Evolutionary conservation across 1,140 invertebrate species (phyloP).

Genomic region (Metopolophium dirhodum): DNA sequence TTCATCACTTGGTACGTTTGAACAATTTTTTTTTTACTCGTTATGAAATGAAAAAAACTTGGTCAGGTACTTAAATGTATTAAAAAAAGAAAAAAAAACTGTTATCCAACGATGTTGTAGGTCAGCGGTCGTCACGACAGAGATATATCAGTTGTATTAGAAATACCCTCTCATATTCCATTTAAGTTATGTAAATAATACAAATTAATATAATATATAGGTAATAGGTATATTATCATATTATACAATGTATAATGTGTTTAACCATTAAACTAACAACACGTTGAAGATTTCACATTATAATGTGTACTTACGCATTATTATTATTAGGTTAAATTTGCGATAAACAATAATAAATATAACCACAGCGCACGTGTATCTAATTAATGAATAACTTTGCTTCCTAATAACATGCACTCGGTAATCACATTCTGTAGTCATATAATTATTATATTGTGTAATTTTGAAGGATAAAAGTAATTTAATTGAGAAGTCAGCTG

Average conservation of each 20-base stretch:
- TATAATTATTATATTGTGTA: not conserved
- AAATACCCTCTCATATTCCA: too few relatives aligned
- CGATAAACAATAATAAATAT: not conserved
- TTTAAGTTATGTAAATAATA: too few relatives aligned
- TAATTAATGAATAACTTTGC: not conserved
- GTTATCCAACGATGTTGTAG: too few relatives aligned
- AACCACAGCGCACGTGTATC: not conserved
- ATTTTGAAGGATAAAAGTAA: not conserved
- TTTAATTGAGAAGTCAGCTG: not conserved
- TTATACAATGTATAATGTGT: not conserved
- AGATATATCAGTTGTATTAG: too few relatives aligned
- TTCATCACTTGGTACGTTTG: too few relatives aligned
- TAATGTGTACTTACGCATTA: not conserved
- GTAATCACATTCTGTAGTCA: not conserved
- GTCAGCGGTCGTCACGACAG: too few relatives aligned
- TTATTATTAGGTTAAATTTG: not conserved
- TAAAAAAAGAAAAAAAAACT: too few relatives aligned
- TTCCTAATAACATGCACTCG: not conserved
- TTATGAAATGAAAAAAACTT: too few relatives aligned
- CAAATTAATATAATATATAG: too few relatives aligned
- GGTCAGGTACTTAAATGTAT: too few relatives aligned
- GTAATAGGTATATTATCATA: too few relatives aligned
- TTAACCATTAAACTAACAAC: not conserved
- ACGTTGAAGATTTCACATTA: not conserved
- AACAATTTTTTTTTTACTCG: too few relatives aligned